A percentile compares a stretch with the other conserved stretches of the same genome.
These are phyloP conservation scores for Eucriotettix oculatus DNA, from an alignment of 2,888 invertebrate species.

Conservation along the genomic window DNA sequence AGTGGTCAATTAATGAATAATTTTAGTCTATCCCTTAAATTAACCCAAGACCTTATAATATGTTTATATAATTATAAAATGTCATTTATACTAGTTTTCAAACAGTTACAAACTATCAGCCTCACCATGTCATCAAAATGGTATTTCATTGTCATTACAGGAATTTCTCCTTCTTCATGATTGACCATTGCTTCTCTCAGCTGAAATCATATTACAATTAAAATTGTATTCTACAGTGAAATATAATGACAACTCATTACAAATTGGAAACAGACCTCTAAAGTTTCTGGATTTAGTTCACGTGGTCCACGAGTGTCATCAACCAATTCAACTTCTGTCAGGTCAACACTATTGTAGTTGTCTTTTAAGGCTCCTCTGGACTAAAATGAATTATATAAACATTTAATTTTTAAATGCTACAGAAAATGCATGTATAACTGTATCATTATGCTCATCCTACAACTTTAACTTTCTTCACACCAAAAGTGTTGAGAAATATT, in stretches of 20 bases:
- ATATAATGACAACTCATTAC: neutral
- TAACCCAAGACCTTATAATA: no score
- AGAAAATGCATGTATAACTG: neutral
- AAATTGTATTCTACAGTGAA: neutral
- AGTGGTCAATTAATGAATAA: no score
- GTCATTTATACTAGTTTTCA: no score
- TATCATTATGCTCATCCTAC: no score
- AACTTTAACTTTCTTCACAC: no score
- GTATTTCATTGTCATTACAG: conserved; percentile 51
- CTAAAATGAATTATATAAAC: conserved; percentile 19
- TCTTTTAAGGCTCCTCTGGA: conserved; percentile 53
- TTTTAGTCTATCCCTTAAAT: no score
- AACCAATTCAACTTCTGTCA: conserved; percentile 84
- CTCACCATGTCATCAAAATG: conserved; percentile 62
- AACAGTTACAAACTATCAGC: no score
- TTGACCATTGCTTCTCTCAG: conserved; percentile 57
- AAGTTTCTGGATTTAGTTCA: conserved; percentile 39
- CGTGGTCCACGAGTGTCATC: conserved; percentile 45
- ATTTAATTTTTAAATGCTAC: neutral
- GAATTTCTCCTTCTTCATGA: conserved; percentile 45
- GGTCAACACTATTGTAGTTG: conserved; percentile 93
- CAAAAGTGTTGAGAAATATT: no score
- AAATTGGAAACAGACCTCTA: conserved; percentile 16
- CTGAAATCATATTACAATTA: conserved; percentile 16
- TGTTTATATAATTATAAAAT: no score